These are phyloP conservation scores for Caenorhabditis sp. DNA, from an alignment of 2,888 invertebrate species.

Conservation along the genomic window DNA sequence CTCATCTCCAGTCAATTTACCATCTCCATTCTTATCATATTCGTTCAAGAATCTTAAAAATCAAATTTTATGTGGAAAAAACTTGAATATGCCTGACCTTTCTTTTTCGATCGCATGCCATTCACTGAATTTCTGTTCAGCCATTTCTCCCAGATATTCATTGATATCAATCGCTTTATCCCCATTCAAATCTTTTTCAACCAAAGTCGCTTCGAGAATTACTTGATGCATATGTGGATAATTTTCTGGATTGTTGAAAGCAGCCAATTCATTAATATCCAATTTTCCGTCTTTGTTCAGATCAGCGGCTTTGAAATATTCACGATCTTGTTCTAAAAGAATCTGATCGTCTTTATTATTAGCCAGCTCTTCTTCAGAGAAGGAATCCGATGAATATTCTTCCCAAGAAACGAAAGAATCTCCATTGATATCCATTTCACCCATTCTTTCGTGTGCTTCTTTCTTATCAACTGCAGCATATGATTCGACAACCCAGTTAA, in stretches of 20 bases:
- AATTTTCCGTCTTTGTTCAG: slow-evolving; percentile 82
- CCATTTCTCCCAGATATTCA: slow-evolving; percentile 81
- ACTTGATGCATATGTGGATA: slow-evolving; percentile 81
- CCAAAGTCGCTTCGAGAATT: slow-evolving; percentile 75
- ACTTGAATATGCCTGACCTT: background rate
- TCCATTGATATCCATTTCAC: slow-evolving; percentile 78
- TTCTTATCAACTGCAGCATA: slow-evolving; percentile 78
- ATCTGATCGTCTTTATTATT: slow-evolving; percentile 65
- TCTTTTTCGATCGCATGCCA: slow-evolving; percentile 62
- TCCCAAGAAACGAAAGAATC: slow-evolving; percentile 79
- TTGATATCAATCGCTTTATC: slow-evolving; percentile 87
- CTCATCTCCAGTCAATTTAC: slow-evolving; percentile 81
- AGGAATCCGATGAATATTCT: slow-evolving; percentile 88
- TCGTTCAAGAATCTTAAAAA: slow-evolving; percentile 80
- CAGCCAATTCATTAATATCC: slow-evolving; percentile 82
- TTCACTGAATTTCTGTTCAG: slow-evolving; percentile 44
- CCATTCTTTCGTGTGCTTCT: slow-evolving; percentile 71
- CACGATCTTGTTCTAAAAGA: slow-evolving; percentile 78
- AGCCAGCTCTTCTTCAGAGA: slow-evolving; percentile 74
- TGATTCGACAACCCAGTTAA: slow-evolving; percentile 89
- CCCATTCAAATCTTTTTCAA: slow-evolving; percentile 84
- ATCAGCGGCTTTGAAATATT: slow-evolving; percentile 76
- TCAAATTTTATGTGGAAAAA: no score
- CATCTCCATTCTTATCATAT: slow-evolving; percentile 85
- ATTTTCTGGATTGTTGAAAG: slow-evolving; percentile 93